A percentile compares a stretch with the other conserved stretches of the same genome.
Evolutionary conservation across 1,140 invertebrate genomes (phyloP).

Genomic region (Euura saliciscinereae): DNA sequence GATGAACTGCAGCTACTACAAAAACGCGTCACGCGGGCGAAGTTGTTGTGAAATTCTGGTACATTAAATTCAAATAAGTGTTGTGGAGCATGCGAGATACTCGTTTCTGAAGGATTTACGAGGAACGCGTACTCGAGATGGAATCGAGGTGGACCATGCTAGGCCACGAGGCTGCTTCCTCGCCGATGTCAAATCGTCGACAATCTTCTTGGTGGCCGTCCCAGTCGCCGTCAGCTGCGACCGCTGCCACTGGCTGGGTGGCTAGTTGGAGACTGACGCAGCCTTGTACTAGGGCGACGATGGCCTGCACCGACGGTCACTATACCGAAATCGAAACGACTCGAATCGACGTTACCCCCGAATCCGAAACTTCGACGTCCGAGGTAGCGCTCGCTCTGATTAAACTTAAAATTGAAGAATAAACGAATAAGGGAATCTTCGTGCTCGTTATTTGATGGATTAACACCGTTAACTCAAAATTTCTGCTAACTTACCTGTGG

Average conservation of each 20-base stretch:
- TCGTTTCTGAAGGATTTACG: no score
- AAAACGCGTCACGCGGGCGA: no score
- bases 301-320: conserved; percentile 30
- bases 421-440: no score
- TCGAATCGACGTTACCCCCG: conserved; percentile 46
- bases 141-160: not conserved
- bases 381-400: conserved; percentile 40
- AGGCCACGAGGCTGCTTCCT: not conserved
- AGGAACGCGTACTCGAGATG: not conserved
- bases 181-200: not conserved
- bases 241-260: conserved; percentile 16
- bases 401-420: not conserved
- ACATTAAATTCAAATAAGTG: no score
- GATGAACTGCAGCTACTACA: no score
- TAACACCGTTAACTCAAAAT: no score
- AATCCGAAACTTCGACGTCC: conserved; percentile 41
- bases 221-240: not conserved
- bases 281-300: conserved; percentile 16
- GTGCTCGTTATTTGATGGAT: no score
- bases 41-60: no score
- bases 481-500: no score
- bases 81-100: not conserved
- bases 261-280: conserved; percentile 13
- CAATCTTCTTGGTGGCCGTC: not conserved
- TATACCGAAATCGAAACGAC: conserved; percentile 31